These are phyloP conservation scores for Malurus splendens DNA, from an alignment of 2,797 vertebrate species.

Conservation along the genomic window DNA sequence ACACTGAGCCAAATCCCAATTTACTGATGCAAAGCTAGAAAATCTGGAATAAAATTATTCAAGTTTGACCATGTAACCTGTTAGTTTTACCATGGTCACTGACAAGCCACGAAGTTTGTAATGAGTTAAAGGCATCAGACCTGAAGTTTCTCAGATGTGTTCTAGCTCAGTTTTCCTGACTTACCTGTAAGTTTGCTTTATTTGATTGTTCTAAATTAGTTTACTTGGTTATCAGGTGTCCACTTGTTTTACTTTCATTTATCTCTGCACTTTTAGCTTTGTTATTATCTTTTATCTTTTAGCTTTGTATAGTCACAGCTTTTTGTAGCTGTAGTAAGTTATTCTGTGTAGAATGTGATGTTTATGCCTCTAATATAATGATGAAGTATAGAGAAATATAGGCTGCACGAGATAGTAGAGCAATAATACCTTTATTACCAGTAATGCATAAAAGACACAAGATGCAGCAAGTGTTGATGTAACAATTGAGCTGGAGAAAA, in stretches of 20 bases:
- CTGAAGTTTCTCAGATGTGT: background rate
- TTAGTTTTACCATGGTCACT: background rate
- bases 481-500: background rate
- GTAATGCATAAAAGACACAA: background rate
- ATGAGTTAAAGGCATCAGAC: background rate
- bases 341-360: background rate
- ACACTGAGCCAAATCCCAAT: background rate
- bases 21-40: background rate
- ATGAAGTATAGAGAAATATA: background rate
- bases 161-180: background rate
- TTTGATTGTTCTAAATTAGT: background rate
- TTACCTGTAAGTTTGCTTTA: background rate
- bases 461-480: background rate
- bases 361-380: background rate
- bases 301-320: background rate
- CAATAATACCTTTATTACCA: background rate
- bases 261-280: background rate
- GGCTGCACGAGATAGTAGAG: background rate
- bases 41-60: background rate
- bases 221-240: accelerated
- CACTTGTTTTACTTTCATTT: background rate
- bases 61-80: background rate
- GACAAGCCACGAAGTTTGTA: background rate
- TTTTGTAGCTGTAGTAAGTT: background rate
- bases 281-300: no score